These are phyloP conservation scores for Paratilapia polleni DNA, from an alignment of 2,113 vertebrate genomes.

Conservation along the genomic window DNA sequence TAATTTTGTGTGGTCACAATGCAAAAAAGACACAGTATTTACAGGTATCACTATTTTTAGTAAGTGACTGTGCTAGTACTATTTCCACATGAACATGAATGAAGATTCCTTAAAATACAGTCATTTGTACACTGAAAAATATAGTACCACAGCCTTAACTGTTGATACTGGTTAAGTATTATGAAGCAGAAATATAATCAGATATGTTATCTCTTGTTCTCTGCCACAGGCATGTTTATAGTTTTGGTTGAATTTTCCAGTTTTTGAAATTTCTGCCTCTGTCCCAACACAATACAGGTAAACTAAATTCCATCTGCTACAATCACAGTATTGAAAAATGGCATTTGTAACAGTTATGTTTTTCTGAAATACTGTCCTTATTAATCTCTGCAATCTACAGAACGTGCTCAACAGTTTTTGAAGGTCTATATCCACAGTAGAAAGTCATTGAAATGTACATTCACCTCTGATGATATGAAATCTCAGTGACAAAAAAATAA, in stretches of 20 bases:
- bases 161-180: background rate
- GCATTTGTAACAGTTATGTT: background rate
- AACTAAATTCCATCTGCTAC: background rate
- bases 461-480: background rate
- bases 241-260: background rate
- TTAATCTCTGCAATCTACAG: background rate
- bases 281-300: background rate
- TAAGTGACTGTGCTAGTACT: background rate
- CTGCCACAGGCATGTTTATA: background rate
- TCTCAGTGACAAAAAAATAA: background rate
- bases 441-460: background rate
- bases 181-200: background rate
- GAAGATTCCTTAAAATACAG: background rate
- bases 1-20: background rate
- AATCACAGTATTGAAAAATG: background rate
- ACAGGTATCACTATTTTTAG: slow-evolving; percentile 1
- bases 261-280: background rate
- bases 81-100: background rate
- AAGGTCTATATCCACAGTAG: background rate
- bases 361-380: background rate
- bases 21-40: slow-evolving; percentile 23
- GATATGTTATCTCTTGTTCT: background rate
- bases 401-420: background rate
- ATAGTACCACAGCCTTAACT: background rate
- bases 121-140: background rate